Evolutionary conservation across 2,888 invertebrate genomes (phyloP), one percentile per base, ranked within the genome.

Genomic region (Rhynchonema sp.): DNA sequence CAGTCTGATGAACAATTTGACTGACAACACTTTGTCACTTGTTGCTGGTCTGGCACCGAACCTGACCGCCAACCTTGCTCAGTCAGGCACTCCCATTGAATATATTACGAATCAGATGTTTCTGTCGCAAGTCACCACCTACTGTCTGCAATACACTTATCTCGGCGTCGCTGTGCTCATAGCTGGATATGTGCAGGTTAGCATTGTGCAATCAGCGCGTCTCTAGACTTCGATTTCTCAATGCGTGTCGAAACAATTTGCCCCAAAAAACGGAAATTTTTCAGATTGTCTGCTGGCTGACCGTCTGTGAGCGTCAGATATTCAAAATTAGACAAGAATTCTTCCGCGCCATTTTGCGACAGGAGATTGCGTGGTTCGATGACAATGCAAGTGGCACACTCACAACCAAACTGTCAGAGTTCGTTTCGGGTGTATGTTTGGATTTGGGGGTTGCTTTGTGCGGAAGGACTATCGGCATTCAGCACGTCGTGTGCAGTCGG

Each of bases 321-420:
- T 72, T 75, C 59, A 67, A 73, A 28, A 72, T 79, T 25, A 68
- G 79, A 23, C 68, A 71, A 28, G 64, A 65, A 29, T 78, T 79
- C 63, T 73, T 79, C 61, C 66, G 68, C 49, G 66, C 73, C n/a
- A 68, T 76, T 26, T 65, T 76, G 49, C 64, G 72, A 3, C 76
- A 76, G 63, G 74, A 76, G 61, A 75, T 75, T 60, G 68, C 71
- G 25, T 76, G 75, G 75, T 76, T 72, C 66, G 76, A 76, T 64
- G 71, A 70, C 28, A 74, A 76, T 63, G 73, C 75, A 61, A 73
- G 73, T n/a, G 78, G 78, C 46, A 76, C 77, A 62, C 68, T 79
- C 55, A 74, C 76, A 1, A 73, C 74, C 2, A 76, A 77, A 64
- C 67, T 79, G 22, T 75, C 78, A n/a, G 78, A 78, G 78, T 78